phyloP scores from a whole-genome alignment of 2,888 invertebrate genomes.

The Erpobdella octoculata region DNA sequence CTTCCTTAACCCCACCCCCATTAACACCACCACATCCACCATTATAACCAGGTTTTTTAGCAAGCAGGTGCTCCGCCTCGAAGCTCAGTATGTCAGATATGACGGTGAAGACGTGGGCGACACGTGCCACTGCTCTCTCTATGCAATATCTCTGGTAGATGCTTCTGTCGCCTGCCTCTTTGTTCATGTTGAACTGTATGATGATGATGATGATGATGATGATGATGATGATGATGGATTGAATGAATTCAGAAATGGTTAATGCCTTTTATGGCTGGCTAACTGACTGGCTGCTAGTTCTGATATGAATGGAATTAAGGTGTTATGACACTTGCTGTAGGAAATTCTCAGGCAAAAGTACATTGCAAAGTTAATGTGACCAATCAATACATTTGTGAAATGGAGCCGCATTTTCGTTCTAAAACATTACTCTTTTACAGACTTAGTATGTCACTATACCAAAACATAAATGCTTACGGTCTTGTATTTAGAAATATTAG shows the following conservation, averaged over 20 bases:
- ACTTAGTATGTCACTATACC: not conserved
- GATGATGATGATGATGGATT: not conserved
- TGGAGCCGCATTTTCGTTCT: too few relatives aligned
- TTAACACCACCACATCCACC: too few relatives aligned
- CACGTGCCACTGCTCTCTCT: conserved; percentile 85
- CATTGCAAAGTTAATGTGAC: too few relatives aligned
- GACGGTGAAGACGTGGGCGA: conserved; percentile 89
- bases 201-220: too few relatives aligned
- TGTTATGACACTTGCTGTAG: not conserved
- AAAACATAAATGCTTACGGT: not conserved
- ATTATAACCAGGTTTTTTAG: conserved; percentile 61
- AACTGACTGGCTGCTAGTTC: too few relatives aligned
- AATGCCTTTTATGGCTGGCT: too few relatives aligned
- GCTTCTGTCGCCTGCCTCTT: conserved; percentile 93
- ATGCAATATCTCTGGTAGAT: conserved; percentile 97
- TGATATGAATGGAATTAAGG: not conserved
- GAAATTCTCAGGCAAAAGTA: too few relatives aligned
- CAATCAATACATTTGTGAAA: too few relatives aligned
- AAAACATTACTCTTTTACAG: too few relatives aligned
- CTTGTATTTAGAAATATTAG: not conserved
- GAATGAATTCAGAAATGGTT: too few relatives aligned
- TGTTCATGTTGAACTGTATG: conserved; percentile 78
- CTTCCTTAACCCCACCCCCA: too few relatives aligned
- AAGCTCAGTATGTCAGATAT: conserved; percentile 92
- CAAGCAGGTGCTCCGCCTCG: conserved; percentile 88